Evolutionary conservation across 2,113 vertebrate species (phyloP), one percentile per base, ranked within the genome.

Genomic region (Pelecanus crispus): DNA sequence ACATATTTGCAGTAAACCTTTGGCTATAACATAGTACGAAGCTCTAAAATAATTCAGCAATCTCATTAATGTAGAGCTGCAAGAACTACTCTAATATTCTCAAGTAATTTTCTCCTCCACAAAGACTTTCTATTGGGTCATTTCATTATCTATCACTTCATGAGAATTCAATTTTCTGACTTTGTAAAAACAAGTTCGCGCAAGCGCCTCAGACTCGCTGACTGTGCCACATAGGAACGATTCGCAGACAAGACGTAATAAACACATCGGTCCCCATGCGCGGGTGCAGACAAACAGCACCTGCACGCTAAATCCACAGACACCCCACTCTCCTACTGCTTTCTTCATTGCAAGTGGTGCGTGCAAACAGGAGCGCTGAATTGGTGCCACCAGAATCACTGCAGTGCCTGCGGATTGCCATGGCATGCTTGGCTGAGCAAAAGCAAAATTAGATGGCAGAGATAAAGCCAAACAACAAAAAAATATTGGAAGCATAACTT

Each of bases 221-320:
- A 52, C 72, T 25, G 6, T 19, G 34, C 31, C 72, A 68, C 31
- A 13, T 1, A 53, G 82, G 42, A 49, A 17, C 0, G 6, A 17
- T 11, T 47, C 38, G 34, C n/a, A 10, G 16, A 2, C 1, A 5
- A 55, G 49, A 24, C 0, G 0, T 10, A 34, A 38, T 13, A 40
- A 58, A 47, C 29, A 32, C 58, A 17, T 53, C 21, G 7, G 14
- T n/a, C 17, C 40, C 53, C 0, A 0, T 11, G 31, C 17, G 13
- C 26, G 34, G 85, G 56, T 40, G 53, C 50, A 50, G 63, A 44
- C 28, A 44, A 34, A 29, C n/a, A 82, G 61, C 79, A 55, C n/a
- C 70, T 62, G 79, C 74, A 67, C 42, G 6, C 29, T 8, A 28
- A 49, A 50, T 7, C 49, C 70, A 42, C 34, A 31, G 53, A 13